Percentiles rank a stretch among this genome's conserved stretches.
Conservation (phyloP, 2,888 invertebrate species). For the Axea sp. region DNA sequence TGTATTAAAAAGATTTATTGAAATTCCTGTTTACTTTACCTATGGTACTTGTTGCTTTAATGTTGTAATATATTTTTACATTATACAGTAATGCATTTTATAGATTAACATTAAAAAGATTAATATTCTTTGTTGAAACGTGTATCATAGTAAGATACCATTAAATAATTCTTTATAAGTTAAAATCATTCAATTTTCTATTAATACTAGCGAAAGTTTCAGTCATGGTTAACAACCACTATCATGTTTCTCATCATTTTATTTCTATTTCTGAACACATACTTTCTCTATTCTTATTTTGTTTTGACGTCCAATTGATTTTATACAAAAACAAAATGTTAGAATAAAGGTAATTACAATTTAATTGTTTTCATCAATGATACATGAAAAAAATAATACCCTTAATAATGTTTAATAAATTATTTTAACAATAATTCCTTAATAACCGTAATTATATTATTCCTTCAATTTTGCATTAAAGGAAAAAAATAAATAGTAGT, state of each 20-base stretch:
- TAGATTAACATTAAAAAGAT: slow-evolving; percentile 28
- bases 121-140: slow-evolving; percentile 4
- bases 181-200: neutral
- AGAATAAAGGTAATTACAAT: too few relatives aligned
- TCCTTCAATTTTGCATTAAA: too few relatives aligned
- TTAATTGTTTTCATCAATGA: too few relatives aligned
- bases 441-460: slow-evolving; percentile 4
- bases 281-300: too few relatives aligned
- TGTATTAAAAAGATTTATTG: slow-evolving; percentile 34
- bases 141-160: neutral
- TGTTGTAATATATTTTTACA: slow-evolving; percentile 25
- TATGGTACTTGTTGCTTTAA: slow-evolving; percentile 35
- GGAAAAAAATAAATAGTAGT: too few relatives aligned
- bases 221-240: slow-evolving; percentile 15
- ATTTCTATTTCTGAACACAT: slow-evolving; percentile 4
- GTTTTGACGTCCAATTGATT: too few relatives aligned
- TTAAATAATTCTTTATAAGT: slow-evolving; percentile 24
- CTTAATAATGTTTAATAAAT: too few relatives aligned
- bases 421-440: too few relatives aligned
- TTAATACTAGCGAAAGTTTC: slow-evolving; percentile 1
- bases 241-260: too few relatives aligned
- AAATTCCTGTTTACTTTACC: slow-evolving; percentile 22
- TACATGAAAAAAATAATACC: too few relatives aligned
- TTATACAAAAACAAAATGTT: too few relatives aligned
- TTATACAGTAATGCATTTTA: slow-evolving; percentile 29